Base-by-base conservation (phyloP, 2,888 invertebrate species). In the Metallyticus violacea region DNA sequence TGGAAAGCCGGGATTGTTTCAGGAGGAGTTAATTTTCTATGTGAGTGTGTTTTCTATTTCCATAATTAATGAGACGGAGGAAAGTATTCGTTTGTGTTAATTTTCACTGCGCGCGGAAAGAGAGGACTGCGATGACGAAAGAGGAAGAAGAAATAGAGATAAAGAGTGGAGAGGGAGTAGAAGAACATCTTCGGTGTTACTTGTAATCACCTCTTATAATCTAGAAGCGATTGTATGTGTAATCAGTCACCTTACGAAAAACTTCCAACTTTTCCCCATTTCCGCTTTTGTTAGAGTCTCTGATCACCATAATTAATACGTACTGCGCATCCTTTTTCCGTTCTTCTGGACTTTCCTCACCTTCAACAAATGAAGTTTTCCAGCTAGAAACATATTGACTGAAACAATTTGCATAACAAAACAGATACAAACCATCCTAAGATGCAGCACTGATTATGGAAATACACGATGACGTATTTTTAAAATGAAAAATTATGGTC, bases 11-110 rank as follows among this genome's bases (percentile, higher is more conserved):
- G 81, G n/a, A 28, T 28, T 83, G 28, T 77, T 83, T 83, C 77
- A 28, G 77, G 83, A 77, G 83, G 83, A 83, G 77, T 83, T 83
- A 83, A 83, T 83, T 83, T 83, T 77, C 83, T 83, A 77, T 83
- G 83, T 83, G 83, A 77, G 77, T 77, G 22, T 83, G 77, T 83
- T 83, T 83, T 77, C 62, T 77, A 83, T 83, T 83, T 77, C 83
- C 83, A 83, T 83, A 83, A 83, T 83, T 83, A 83, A 83, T 83
- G 83, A 83, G 83, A 77, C 83, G 83, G 76, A 22, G 22, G 77
- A 83, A 83, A 83, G 83, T 77, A 28, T 83, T 83, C 83, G 77
- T 77, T 83, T 83, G 83, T 83, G 29, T 77, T 83, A 83, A 83
- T 83, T 83, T 83, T 83, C 83, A 77, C 28, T 77, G 22, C 28